phyloP scores from a whole-genome alignment of 2,797 vertebrate species.

The Sebastes taczanowskii region DNA sequence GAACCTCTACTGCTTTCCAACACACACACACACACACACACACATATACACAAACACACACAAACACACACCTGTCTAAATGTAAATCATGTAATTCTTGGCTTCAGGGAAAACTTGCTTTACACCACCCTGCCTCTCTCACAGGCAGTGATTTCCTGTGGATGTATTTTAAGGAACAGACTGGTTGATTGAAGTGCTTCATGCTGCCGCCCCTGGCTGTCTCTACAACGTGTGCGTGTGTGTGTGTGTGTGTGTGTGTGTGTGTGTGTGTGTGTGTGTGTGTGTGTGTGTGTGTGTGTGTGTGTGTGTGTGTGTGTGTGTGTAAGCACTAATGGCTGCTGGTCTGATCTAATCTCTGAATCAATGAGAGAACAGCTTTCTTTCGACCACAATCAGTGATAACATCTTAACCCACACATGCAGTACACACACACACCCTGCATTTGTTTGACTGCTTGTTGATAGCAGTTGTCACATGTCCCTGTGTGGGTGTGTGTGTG shows the following conservation, averaged over 20 bases:
- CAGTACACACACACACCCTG: neutral
- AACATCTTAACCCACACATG: conserved; percentile 8
- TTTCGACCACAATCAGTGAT: conserved; percentile 38
- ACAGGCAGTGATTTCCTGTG: conserved; percentile 51
- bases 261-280: neutral
- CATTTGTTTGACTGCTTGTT: conserved; percentile 23
- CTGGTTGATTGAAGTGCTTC: conserved; percentile 45
- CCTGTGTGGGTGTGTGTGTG: neutral
- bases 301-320: neutral
- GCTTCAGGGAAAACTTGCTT: conserved; percentile 50
- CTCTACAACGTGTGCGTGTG: conserved; percentile 6
- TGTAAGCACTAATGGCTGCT: conserved; percentile 48
- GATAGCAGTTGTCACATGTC: conserved; percentile 14
- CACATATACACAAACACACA: conserved; percentile 14
- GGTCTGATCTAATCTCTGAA: conserved; percentile 61
- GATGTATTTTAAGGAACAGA: conserved; percentile 59
- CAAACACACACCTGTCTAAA: conserved; percentile 67
- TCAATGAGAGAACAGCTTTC: conserved; percentile 59
- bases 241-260: neutral
- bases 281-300: neutral
- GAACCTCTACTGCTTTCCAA: conserved; percentile 13
- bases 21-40: conserved; percentile 19
- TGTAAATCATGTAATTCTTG: conserved; percentile 70
- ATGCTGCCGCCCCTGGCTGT: conserved; percentile 25
- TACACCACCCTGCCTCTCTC: conserved; percentile 34